A percentile compares a stretch with the other conserved stretches of the same genome.
These are phyloP conservation scores for Taeniopygia guttata DNA, from an alignment of 2,797 vertebrate species.

Conservation along the genomic window DNA sequence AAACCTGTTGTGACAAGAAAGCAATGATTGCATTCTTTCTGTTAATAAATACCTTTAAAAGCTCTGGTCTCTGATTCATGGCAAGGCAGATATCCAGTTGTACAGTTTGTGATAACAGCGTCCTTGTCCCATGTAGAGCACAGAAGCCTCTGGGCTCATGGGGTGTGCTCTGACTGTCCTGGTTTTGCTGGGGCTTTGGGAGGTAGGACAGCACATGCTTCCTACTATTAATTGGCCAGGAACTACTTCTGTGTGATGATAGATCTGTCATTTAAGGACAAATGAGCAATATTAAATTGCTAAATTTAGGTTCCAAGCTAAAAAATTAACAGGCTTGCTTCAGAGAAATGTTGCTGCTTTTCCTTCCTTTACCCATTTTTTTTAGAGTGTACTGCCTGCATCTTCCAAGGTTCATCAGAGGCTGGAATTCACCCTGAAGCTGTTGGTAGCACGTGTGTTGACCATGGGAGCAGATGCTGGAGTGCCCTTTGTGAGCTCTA, in stretches of 20 bases:
- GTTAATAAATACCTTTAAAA: neutral
- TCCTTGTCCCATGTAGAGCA: accelerated
- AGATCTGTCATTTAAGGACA: neutral
- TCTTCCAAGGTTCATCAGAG: neutral
- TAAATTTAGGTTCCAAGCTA: neutral
- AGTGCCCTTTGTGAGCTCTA: neutral
- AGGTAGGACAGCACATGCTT: neutral
- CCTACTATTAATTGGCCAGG: neutral
- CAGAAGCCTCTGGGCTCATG: accelerated
- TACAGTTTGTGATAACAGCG: neutral
- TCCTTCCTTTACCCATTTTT: neutral
- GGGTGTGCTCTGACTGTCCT: neutral
- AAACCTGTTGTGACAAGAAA: neutral
- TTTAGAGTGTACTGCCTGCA: neutral
- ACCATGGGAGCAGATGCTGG: neutral
- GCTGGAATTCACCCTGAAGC: neutral
- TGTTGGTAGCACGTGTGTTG: accelerated
- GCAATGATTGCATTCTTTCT: neutral
- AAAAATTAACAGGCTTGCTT: neutral
- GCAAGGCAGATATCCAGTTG: neutral
- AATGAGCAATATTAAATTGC: neutral
- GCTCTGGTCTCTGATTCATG: neutral
- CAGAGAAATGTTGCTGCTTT: neutral
- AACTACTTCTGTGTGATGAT: neutral
- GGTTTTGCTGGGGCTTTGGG: neutral